Evolutionary conservation across 2,113 vertebrate genomes (phyloP).

Genomic region (Ceyx cyanopectus): DNA sequence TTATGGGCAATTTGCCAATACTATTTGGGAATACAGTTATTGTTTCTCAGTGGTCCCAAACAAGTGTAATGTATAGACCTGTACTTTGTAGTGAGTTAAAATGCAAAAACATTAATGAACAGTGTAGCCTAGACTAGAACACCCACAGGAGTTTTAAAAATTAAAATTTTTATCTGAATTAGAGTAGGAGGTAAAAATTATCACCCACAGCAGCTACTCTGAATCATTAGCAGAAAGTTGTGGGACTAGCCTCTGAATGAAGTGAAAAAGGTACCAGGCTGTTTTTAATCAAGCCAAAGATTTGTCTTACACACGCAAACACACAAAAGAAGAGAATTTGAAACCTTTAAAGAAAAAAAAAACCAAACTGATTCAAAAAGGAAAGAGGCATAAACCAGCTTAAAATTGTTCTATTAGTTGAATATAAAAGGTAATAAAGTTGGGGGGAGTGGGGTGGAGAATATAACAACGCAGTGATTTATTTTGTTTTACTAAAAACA

Average conservation of each 20-base stretch:
- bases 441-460: not conserved
- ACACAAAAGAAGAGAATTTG: not conserved
- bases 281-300: not conserved
- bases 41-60: not conserved
- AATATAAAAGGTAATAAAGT: not conserved
- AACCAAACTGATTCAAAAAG: not conserved
- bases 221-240: not conserved
- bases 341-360: not conserved
- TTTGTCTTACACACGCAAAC: not conserved
- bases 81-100: not conserved
- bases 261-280: not conserved
- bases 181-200: slow-evolving; percentile 15
- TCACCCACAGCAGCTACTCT: not conserved
- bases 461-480: not conserved
- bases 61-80: not conserved
- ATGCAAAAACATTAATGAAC: slow-evolving; percentile 21
- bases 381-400: not conserved
- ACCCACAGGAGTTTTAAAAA: slow-evolving; percentile 14
- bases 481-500: not conserved
- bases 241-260: not conserved
- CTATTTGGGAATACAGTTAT: not conserved
- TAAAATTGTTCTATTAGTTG: not conserved
- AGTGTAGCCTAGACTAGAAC: slow-evolving; percentile 8
- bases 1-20: not conserved
- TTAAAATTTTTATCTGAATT: slow-evolving; percentile 31